phyloP scores from a whole-genome alignment of 2,113 vertebrate species.

The Heterocephalus glaber region DNA sequence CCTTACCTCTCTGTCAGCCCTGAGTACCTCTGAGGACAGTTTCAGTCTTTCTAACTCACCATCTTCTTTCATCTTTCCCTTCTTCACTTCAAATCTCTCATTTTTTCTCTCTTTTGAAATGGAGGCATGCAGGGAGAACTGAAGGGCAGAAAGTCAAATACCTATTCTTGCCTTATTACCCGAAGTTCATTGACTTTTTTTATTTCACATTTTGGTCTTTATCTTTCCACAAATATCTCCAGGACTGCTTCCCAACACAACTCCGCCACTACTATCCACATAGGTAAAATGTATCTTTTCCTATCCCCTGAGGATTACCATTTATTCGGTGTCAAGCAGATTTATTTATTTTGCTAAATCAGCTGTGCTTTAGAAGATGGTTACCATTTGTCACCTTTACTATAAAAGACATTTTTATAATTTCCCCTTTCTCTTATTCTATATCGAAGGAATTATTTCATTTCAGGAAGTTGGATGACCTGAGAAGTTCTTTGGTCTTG shows the following conservation, averaged over 20 bases:
- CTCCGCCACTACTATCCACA: not conserved
- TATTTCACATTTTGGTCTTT: not conserved
- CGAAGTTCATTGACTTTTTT: not conserved
- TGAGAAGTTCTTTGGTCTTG: not conserved
- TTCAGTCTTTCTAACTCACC: not conserved
- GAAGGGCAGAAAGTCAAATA: not conserved
- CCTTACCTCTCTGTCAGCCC: fast-evolving
- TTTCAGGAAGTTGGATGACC: not conserved
- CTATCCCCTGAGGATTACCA: not conserved
- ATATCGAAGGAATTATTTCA: not conserved
- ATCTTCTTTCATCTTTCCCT: not conserved
- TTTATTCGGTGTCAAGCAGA: not conserved
- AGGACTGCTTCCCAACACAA: not conserved
- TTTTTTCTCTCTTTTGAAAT: conserved; percentile 7
- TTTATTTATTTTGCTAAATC: not conserved
- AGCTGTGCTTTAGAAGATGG: not conserved
- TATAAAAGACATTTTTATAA: not conserved
- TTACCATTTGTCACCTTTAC: not conserved
- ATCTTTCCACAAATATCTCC: not conserved
- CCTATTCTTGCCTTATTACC: not conserved
- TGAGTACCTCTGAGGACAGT: not conserved
- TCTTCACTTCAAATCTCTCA: not conserved
- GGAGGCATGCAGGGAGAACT: not conserved
- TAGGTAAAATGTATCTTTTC: not conserved
- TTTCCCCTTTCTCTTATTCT: not conserved